Conservation (phyloP, 2,797 vertebrate genomes). For the Sebastes flavidus region DNA sequence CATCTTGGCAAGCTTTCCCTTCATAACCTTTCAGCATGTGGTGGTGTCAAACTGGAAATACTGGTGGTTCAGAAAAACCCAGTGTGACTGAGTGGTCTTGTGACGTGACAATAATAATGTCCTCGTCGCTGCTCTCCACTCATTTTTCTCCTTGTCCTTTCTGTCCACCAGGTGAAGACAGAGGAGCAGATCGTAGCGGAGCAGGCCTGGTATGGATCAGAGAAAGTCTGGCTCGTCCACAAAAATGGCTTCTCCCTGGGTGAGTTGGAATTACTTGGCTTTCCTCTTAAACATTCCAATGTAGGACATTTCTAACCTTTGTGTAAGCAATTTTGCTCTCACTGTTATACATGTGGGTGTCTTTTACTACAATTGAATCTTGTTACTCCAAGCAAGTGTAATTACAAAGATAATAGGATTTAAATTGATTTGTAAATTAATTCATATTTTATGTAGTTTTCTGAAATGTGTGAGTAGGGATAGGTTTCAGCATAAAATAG, state of each 20-base stretch:
- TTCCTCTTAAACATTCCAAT: not conserved
- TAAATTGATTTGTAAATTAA: not conserved
- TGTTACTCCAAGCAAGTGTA: not conserved
- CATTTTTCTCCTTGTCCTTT: slow-evolving; percentile 5
- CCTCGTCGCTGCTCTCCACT: not conserved
- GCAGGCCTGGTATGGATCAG: slow-evolving; percentile 95
- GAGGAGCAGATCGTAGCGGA: slow-evolving; percentile 95
- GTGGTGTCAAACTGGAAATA: not conserved
- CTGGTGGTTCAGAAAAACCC: not conserved
- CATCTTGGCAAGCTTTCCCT: not conserved
- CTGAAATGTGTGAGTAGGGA: not conserved
- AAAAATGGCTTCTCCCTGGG: slow-evolving; percentile 96
- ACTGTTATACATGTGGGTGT: not conserved
- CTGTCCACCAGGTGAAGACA: slow-evolving; percentile 88
- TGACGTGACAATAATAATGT: not conserved
- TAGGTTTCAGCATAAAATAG: not conserved
- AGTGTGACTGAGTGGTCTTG: not conserved
- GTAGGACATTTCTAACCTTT: not conserved
- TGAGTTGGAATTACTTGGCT: slow-evolving; percentile 71
- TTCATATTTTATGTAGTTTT: not conserved
- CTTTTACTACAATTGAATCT: not conserved
- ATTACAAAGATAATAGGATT: not conserved
- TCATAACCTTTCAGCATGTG: slow-evolving; percentile 32
- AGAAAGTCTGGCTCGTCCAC: slow-evolving; percentile 98
- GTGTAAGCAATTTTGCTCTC: not conserved